Conservation (phyloP, 2,888 invertebrate genomes). For the Oeneis ivallda region DNA sequence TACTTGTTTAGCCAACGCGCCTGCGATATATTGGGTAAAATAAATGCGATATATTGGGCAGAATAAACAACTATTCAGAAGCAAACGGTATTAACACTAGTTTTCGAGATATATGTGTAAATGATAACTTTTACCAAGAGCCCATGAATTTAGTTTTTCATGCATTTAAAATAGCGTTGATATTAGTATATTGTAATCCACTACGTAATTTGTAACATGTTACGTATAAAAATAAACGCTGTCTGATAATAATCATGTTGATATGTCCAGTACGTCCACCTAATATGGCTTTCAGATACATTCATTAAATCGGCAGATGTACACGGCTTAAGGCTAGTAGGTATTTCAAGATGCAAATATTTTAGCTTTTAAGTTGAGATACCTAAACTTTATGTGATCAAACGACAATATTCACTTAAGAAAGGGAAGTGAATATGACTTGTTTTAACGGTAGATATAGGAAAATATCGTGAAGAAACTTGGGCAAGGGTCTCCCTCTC, state of each 20-base stretch:
- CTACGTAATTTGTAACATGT: background rate
- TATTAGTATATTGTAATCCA: constrained; percentile 9
- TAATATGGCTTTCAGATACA: constrained; percentile 1
- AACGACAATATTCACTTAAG: too few species aligned
- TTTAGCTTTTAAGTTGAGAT: background rate
- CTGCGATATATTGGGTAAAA: too few species aligned
- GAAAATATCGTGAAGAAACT: too few species aligned
- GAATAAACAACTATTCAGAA: too few species aligned
- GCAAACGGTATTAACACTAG: too few species aligned
- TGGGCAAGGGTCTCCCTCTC: too few species aligned
- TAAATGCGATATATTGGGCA: too few species aligned
- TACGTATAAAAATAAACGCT: constrained; percentile 1
- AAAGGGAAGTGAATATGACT: too few species aligned
- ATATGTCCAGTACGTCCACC: background rate
- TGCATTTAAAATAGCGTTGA: background rate
- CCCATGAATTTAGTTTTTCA: background rate
- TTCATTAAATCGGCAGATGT: constrained; percentile 12
- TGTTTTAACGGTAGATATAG: too few species aligned
- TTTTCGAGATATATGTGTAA: background rate
- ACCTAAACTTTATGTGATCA: too few species aligned
- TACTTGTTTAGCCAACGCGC: background rate
- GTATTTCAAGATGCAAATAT: background rate
- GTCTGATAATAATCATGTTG: constrained; percentile 1
- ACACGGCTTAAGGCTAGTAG: background rate
- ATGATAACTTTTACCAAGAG: background rate